phyloP scores from a whole-genome alignment of 2,888 invertebrate species.

The Hedya salicella region DNA sequence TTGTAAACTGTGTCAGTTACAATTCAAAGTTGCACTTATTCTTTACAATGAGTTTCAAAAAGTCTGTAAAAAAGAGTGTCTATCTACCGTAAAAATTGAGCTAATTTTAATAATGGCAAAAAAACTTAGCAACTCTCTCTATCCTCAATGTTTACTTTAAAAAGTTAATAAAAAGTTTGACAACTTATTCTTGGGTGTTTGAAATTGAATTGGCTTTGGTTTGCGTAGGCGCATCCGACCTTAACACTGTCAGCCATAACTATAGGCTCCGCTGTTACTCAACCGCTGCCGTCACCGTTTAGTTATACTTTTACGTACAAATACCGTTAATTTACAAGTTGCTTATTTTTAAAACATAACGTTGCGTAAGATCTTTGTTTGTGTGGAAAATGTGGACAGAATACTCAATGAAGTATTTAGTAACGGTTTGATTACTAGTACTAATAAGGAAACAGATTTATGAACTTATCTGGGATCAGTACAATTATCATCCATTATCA shows the following conservation, averaged over 20 bases:
- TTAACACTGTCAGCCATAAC: slow-evolving; percentile 48
- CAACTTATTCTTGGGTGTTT: slow-evolving; percentile 34
- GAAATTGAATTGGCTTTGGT: slow-evolving; percentile 55
- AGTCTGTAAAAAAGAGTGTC: no score
- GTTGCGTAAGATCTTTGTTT: slow-evolving; percentile 36
- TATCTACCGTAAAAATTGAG: background rate
- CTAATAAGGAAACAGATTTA: background rate
- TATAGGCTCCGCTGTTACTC: slow-evolving; percentile 39
- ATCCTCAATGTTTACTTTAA: background rate
- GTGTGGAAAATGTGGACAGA: slow-evolving; percentile 28
- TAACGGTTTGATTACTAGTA: slow-evolving; percentile 6
- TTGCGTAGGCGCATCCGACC: slow-evolving; percentile 54
- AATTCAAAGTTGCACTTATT: no score
- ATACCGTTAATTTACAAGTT: slow-evolving; percentile 42
- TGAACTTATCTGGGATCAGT: background rate
- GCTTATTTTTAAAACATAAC: slow-evolving; percentile 33
- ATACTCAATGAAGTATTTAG: slow-evolving; percentile 19
- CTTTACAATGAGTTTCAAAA: no score
- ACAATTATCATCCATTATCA: background rate
- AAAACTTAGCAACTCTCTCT: slow-evolving; percentile 6
- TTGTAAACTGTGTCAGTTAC: no score
- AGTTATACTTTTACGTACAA: slow-evolving; percentile 35
- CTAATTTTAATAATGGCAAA: slow-evolving; percentile 3
- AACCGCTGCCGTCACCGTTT: slow-evolving; percentile 37
- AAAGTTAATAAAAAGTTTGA: slow-evolving; percentile 24